Base-by-base conservation (phyloP, 2,797 vertebrate species). In the Etheostoma nigrum region DNA sequence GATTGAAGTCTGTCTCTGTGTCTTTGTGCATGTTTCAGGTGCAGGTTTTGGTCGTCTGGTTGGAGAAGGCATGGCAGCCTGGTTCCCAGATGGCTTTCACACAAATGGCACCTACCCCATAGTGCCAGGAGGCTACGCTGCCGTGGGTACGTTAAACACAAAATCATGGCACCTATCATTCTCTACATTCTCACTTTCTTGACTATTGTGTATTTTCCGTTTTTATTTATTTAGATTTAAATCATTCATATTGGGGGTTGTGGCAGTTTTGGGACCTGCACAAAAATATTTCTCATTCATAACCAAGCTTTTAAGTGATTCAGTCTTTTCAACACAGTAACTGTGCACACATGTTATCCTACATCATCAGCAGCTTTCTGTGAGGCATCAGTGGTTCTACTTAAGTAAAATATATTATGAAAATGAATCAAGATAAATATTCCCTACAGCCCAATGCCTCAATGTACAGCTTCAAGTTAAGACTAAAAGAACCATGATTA, bases 41-140 rank as follows among this genome's bases (percentile, higher is more conserved):
- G 98, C 98, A 47, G 98, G 96, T 1, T 99, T 99, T 30, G 98
- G 98, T 42, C 96, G 98, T 69, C 93, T 99, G 83, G 97, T 99
- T 6, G 98, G 98, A 5, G 98, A 99, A 82, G 97, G 97, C 89
- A 98, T 99, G 96, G 97, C 98, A 0, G 96, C 97, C 75, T 99
- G 97, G 97, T 97, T 99, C 91, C 98, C 98, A 1, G 97, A 98
- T 0, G 98, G 97, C 75, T 97, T 99, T 86, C 95, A 99, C 92
- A 92, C 96, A 0, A 96, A 99, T 58, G 96, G 96, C 75, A 97
- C 94, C 86, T 99, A 98, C 86, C 93, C 96, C 85, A 97, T 99
- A 23, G 96, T 98, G 78, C 98, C 98, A 0, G 98, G 98, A 65
- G 97, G 97, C 78, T 99, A 99, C 19, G 98, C 98, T 1, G 97